Conservation (phyloP, 1,140 invertebrate species). For the Homalodisca vitripennis region DNA sequence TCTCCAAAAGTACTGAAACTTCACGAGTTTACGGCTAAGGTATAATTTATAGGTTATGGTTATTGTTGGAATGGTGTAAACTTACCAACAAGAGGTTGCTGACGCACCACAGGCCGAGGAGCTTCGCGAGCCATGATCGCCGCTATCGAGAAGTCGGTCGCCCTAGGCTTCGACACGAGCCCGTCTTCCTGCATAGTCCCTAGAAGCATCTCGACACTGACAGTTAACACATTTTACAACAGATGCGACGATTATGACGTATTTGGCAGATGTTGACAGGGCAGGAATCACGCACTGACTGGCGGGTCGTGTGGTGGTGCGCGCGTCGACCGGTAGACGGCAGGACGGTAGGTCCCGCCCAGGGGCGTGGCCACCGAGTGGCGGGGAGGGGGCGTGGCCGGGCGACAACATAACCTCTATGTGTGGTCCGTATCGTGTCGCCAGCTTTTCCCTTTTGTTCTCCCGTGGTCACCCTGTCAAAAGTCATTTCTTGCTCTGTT, state of each 20-base stretch:
- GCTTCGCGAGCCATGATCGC: slow-evolving; percentile 24
- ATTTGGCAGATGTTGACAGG: slow-evolving; percentile 16
- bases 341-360: slow-evolving; percentile 16
- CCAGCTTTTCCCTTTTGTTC: slow-evolving; percentile 31
- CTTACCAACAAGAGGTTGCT: slow-evolving; percentile 20
- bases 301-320: background rate
- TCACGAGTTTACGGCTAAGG: no score
- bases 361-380: slow-evolving; percentile 8
- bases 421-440: slow-evolving; percentile 29
- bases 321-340: slow-evolving; percentile 13
- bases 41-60: no score
- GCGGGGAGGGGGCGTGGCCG: background rate
- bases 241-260: slow-evolving; percentile 11
- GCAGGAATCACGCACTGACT: slow-evolving; percentile 20
- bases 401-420: slow-evolving; percentile 10
- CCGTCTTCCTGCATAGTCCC: slow-evolving; percentile 28
- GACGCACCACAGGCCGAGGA: slow-evolving; percentile 1
- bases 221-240: slow-evolving; percentile 28
- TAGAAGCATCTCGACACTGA: slow-evolving; percentile 12
- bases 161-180: slow-evolving; percentile 48
- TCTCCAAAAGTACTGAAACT: no score
- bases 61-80: no score
- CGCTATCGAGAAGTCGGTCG: slow-evolving; percentile 91
- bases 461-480: slow-evolving; percentile 14
- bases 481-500: slow-evolving; percentile 20